A percentile compares a stretch with the other conserved stretches of the same genome.
phyloP scores from a whole-genome alignment of 1,140 invertebrate species.

The Triops cancriformis region DNA sequence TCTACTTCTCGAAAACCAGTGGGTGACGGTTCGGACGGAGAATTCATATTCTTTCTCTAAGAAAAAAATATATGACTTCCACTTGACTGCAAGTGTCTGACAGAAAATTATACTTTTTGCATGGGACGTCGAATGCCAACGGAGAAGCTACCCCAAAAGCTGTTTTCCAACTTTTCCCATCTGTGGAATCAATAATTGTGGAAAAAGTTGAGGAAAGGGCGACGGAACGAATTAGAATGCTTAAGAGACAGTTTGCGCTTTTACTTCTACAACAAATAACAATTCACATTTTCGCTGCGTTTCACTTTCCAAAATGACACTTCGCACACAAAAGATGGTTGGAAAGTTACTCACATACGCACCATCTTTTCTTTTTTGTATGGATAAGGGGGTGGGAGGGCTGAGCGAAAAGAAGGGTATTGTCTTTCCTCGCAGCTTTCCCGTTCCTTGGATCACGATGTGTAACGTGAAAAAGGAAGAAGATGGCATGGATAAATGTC shows the following conservation, averaged over 20 bases:
- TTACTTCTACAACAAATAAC: too few species aligned
- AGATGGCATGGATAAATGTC: constrained; percentile 6
- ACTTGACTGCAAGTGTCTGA: not conserved
- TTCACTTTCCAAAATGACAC: not conserved
- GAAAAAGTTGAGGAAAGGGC: not conserved
- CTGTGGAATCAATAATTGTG: not conserved
- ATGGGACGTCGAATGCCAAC: not conserved
- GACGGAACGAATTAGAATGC: not conserved
- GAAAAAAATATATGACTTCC: not conserved
- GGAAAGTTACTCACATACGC: not conserved
- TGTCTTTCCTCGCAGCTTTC: not conserved
- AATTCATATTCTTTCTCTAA: not conserved
- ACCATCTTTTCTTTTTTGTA: not conserved
- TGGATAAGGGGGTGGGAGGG: not conserved
- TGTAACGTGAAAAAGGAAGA: not conserved
- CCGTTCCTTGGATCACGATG: not conserved
- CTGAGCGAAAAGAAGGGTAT: not conserved
- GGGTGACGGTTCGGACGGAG: not conserved
- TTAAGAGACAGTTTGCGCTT: not conserved
- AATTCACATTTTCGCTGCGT: not conserved
- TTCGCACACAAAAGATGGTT: not conserved
- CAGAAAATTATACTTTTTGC: not conserved
- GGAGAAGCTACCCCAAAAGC: not conserved
- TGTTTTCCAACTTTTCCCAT: not conserved
- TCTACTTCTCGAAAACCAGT: not conserved